Conservation (phyloP, 2,888 invertebrate genomes). For the Sericinus montela region DNA sequence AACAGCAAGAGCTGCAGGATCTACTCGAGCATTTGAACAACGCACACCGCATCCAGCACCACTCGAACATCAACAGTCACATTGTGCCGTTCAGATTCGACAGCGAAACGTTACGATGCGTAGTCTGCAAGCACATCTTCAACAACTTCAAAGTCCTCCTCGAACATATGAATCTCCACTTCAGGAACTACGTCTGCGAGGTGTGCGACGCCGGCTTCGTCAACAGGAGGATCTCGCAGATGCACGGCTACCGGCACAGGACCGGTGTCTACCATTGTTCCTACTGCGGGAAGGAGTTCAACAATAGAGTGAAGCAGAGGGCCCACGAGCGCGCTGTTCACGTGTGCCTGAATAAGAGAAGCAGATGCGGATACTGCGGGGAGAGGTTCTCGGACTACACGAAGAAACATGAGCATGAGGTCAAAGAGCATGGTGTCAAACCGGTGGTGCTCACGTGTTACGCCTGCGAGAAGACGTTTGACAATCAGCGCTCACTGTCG, state of each 20-base stretch:
- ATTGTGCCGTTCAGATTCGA: slow-evolving; percentile 47
- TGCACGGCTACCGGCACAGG: slow-evolving; percentile 44
- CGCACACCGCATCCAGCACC: slow-evolving; percentile 32
- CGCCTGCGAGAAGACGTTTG: slow-evolving; percentile 66
- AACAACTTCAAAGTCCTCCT: slow-evolving; percentile 42
- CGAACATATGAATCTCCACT: slow-evolving; percentile 50
- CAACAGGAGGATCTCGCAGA: slow-evolving; percentile 34
- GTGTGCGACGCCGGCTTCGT: slow-evolving; percentile 45
- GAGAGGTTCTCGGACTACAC: slow-evolving; percentile 56
- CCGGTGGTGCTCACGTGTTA: slow-evolving; percentile 58
- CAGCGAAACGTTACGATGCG: slow-evolving; percentile 34
- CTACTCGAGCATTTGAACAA: slow-evolving; percentile 34
- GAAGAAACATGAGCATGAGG: slow-evolving; percentile 56
- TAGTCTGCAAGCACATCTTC: slow-evolving; percentile 35
- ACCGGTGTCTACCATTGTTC: slow-evolving; percentile 48
- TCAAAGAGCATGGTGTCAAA: slow-evolving; percentile 51
- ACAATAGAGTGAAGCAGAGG: slow-evolving; percentile 55
- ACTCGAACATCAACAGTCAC: slow-evolving; percentile 34
- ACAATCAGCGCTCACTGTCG: slow-evolving; percentile 66
- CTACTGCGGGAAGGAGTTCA: slow-evolving; percentile 61
- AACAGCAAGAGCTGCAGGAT: slow-evolving; percentile 26
- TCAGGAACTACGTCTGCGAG: slow-evolving; percentile 42
- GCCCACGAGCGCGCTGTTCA: slow-evolving; percentile 62
- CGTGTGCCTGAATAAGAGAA: slow-evolving; percentile 34
- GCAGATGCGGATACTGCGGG: slow-evolving; percentile 45